phyloP scores from a whole-genome alignment of 2,113 vertebrate species.

The Spea multiplicata region DNA sequence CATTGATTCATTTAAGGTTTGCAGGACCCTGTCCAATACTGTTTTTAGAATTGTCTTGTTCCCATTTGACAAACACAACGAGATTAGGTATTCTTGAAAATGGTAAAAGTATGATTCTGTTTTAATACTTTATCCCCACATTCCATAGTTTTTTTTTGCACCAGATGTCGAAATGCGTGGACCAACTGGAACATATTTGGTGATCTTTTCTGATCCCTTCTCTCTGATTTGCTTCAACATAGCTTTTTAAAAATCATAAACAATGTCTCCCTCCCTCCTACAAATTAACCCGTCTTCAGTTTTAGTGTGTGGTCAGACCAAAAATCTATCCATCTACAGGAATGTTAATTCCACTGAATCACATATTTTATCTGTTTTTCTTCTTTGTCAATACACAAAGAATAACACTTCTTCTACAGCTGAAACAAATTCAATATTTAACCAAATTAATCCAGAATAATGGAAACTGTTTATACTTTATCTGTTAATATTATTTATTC shows the following conservation, averaged over 20 bases:
- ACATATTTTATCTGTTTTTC: slow-evolving; percentile 20
- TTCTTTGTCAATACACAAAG: slow-evolving; percentile 28
- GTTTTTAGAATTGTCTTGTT: no score
- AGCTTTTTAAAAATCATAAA: slow-evolving; percentile 10
- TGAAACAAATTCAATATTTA: slow-evolving; percentile 24
- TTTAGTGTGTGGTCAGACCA: slow-evolving; percentile 33
- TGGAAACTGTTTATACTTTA: slow-evolving; percentile 10
- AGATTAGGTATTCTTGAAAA: no score
- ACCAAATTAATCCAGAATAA: not conserved
- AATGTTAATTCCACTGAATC: slow-evolving; percentile 33
- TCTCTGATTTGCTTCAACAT: not conserved
- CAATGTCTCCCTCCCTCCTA: slow-evolving; percentile 29
- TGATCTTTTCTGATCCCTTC: slow-evolving; percentile 12
- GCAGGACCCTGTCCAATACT: no score
- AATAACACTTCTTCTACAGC: slow-evolving; percentile 13
- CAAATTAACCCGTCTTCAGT: slow-evolving; percentile 25
- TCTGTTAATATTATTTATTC: not conserved
- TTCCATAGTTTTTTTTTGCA: no score
- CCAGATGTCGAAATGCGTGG: not conserved
- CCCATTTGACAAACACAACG: no score
- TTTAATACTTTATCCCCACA: no score
- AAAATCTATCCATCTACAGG: slow-evolving; percentile 10
- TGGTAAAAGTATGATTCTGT: no score
- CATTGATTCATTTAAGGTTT: no score
- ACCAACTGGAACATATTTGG: not conserved